A percentile compares a stretch with the other conserved stretches of the same genome.
phyloP scores from a whole-genome alignment of 2,113 vertebrate genomes.

The cat (Felis catus) region DNA sequence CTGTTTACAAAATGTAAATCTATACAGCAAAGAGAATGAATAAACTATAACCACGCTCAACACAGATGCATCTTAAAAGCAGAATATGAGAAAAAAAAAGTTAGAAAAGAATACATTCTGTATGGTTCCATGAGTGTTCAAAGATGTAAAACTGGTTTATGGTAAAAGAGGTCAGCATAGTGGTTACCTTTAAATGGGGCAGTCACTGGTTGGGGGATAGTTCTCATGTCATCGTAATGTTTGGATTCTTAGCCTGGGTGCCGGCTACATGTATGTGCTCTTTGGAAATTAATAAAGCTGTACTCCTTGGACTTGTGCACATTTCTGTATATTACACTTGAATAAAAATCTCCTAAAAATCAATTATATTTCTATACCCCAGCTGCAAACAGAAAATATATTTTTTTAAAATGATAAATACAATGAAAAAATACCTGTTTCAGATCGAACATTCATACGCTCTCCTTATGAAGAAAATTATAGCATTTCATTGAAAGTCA shows the following conservation, averaged over 20 bases:
- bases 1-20: background rate
- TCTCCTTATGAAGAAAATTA: slow-evolving; percentile 6
- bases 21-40: background rate
- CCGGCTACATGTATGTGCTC: background rate
- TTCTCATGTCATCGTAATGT: background rate
- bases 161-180: background rate
- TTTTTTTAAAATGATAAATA: slow-evolving; percentile 31
- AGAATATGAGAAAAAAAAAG: background rate
- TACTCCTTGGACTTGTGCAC: background rate
- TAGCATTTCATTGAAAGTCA: background rate
- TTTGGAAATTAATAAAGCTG: background rate
- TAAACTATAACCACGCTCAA: background rate
- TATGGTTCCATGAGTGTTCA: background rate
- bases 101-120: background rate
- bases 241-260: background rate
- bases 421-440: background rate
- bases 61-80: background rate
- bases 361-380: background rate
- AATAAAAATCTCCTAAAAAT: slow-evolving; percentile 9
- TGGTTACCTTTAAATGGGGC: background rate
- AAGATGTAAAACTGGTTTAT: background rate
- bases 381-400: background rate
- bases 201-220: background rate
- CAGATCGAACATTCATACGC: background rate
- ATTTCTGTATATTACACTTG: background rate